Evolutionary conservation across 2,113 vertebrate genomes (phyloP).

Genomic region (Dicerorhinus sumatrensis): DNA sequence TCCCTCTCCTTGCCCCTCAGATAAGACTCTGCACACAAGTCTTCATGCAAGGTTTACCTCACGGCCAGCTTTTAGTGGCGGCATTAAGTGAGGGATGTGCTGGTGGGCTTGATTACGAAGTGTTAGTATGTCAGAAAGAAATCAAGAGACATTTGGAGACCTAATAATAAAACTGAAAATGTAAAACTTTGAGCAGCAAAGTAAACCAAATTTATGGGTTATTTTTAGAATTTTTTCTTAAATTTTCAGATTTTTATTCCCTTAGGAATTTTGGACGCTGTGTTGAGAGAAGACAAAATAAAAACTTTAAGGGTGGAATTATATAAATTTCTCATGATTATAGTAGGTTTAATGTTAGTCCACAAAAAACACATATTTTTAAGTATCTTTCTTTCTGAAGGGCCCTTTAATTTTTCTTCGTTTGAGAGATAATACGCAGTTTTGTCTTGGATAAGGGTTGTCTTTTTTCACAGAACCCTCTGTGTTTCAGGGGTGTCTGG

Average conservation of each 20-base stretch:
- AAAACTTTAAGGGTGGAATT: neutral
- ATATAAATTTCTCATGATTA: neutral
- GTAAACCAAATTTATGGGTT: conserved; percentile 32
- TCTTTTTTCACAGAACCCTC: neutral
- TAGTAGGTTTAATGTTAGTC: neutral
- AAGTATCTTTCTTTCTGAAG: neutral
- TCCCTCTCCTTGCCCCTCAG: neutral
- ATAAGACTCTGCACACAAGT: neutral
- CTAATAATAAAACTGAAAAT: conserved; percentile 72
- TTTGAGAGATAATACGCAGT: neutral
- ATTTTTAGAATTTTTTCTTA: conserved; percentile 64
- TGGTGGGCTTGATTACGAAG: conserved; percentile 13
- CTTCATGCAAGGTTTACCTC: neutral
- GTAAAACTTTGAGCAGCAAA: conserved; percentile 44
- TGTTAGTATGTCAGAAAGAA: conserved; percentile 58
- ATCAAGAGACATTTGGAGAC: conserved; percentile 62
- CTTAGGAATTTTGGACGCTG: neutral
- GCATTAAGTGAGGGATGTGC: neutral
- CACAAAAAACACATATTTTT: neutral
- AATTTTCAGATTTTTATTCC: conserved; percentile 51
- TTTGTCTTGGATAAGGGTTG: neutral
- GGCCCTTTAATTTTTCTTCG: neutral
- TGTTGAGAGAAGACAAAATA: conserved; percentile 23
- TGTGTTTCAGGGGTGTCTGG: neutral
- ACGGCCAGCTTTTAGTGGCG: neutral